Evolutionary conservation across 1,140 invertebrate species (phyloP), one percentile per base, ranked within the genome.

Genomic region (Polypedilum pembai): DNA sequence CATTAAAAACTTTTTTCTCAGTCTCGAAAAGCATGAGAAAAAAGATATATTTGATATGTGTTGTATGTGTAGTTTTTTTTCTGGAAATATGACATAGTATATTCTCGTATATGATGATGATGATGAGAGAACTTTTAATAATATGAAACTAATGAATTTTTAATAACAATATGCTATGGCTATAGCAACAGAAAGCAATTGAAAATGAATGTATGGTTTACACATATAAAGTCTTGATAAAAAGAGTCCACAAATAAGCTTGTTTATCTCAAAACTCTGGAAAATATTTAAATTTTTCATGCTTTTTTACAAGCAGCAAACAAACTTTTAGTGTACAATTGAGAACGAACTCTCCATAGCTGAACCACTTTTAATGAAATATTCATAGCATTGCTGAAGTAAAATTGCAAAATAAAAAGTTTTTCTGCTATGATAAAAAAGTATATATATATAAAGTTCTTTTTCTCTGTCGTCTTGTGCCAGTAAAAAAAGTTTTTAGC

Each of bases 91-190:
- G n/a, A n/a, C n/a, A n/a, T n/a, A n/a, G 41, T 45, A 45, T 45
- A 15, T 45, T 8, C 41, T 15, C n/a, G 45, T n/a, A n/a, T n/a
- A 45, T 45, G 41, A 12, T 45, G 41, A 8, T 45, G 41, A 45
- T 45, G 41, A 56, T 56, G 8, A 56, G n/a, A 56, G 45, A 56
- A 56, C 45, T 56, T 56, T 56, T 56, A 12, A 56, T 56, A 56
- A 56, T 56, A 56, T 12, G 4, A 56, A 56, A 56, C 45, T 56
- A 56, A 56, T 56, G 45, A 56, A 56, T 56, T 56, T 56, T 56
- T 56, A 56, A 56, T 56, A 56, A 12, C 12, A 56, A 33, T 33
- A 33, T 33, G 24, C 5, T 33, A 33, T 33, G 24, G 24, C 24
- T 33, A n/a, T n/a, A 33, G 24, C 24, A 33, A 33, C 24, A 33